Percentiles rank a stretch among this genome's conserved stretches.
phyloP scores from a whole-genome alignment of 2,888 invertebrate species.

The Sarcophaga caerulescens region DNA sequence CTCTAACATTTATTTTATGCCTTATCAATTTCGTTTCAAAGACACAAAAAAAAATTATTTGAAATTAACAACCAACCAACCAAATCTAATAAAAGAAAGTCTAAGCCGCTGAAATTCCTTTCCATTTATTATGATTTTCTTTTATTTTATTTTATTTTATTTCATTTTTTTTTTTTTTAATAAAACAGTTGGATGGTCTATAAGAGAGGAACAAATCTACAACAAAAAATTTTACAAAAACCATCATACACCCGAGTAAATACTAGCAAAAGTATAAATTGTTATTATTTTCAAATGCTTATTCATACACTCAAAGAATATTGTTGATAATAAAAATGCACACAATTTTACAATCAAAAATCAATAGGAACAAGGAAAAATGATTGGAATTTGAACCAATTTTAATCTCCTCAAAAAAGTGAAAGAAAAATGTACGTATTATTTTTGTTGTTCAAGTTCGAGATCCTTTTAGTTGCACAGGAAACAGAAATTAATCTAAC shows the following conservation, averaged over 20 bases:
- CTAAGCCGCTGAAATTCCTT: neutral
- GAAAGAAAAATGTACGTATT: too few relatives aligned
- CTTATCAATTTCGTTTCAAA: constrained; percentile 44
- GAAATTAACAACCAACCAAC: neutral
- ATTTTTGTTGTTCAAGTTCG: too few relatives aligned
- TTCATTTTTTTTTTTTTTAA: constrained; percentile 47
- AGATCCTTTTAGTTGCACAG: too few relatives aligned
- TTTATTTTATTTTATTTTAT: neutral
- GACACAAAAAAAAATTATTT: neutral
- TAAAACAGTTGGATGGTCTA: neutral
- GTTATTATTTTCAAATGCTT: constrained; percentile 7
- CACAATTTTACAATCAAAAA: neutral
- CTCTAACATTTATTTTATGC: constrained; percentile 48
- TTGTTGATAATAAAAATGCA: neutral
- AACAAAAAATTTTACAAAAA: too few relatives aligned
- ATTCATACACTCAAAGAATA: constrained; percentile 23
- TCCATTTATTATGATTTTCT: neutral
- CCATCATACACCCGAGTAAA: neutral
- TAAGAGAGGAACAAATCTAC: too few relatives aligned
- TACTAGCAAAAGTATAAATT: neutral
- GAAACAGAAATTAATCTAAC: too few relatives aligned
- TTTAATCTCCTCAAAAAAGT: too few relatives aligned
- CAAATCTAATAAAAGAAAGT: constrained; percentile 52
- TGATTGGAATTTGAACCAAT: too few relatives aligned
- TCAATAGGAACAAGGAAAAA: too few relatives aligned